A percentile compares a stretch with the other conserved stretches of the same genome.
phyloP scores from a whole-genome alignment of 2,113 vertebrate genomes.

The Dromas ardeola region DNA sequence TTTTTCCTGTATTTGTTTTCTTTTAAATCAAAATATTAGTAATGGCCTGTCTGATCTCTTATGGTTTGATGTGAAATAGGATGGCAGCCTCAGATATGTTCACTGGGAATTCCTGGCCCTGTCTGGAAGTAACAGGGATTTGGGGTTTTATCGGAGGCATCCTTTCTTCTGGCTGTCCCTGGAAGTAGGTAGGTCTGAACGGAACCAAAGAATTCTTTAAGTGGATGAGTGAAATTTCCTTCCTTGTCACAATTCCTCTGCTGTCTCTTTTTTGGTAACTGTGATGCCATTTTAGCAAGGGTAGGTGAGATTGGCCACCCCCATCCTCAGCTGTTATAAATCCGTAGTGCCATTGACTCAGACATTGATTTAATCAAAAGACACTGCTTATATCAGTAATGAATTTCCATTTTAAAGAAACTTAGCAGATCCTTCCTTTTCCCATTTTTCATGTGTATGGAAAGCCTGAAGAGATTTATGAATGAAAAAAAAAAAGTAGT shows the following conservation, averaged over 20 bases:
- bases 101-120: not conserved
- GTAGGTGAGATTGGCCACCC: not conserved
- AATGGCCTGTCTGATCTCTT: not conserved
- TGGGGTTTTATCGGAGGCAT: not conserved
- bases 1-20: not conserved
- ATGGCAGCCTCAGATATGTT: not conserved
- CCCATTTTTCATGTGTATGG: not conserved
- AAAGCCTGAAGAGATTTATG: not conserved
- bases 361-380: not conserved
- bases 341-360: not conserved
- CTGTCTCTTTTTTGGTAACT: not conserved
- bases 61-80: not conserved
- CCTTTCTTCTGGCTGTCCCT: not conserved
- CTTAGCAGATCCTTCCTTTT: not conserved
- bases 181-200: not conserved
- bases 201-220: not conserved
- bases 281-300: not conserved
- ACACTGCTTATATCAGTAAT: not conserved
- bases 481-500: not conserved
- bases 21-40: not conserved
- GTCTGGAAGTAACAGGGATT: not conserved
- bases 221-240: not conserved
- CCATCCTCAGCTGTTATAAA: not conserved
- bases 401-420: not conserved
- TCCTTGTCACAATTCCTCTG: not conserved